Evolutionary conservation across 2,888 invertebrate genomes (phyloP).

Genomic region (Hyposoter dolosus): DNA sequence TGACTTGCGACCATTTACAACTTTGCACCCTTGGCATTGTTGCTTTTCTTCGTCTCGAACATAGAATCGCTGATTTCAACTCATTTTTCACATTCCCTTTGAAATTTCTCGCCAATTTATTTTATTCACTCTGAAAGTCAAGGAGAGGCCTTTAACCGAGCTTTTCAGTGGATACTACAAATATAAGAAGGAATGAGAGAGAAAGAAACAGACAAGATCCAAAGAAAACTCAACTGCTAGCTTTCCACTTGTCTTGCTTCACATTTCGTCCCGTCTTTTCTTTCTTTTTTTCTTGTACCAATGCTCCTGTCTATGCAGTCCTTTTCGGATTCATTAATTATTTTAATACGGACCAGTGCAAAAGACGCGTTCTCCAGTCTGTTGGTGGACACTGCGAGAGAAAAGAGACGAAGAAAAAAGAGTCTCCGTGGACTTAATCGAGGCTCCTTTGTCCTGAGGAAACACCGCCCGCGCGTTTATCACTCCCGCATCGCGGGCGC

Average conservation of each 20-base stretch:
- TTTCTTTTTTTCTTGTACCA: slow-evolving; percentile 19
- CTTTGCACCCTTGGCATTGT: slow-evolving; percentile 29
- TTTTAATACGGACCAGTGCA: slow-evolving; percentile 65
- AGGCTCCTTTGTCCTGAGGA: slow-evolving; percentile 59
- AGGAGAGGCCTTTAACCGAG: slow-evolving; percentile 34
- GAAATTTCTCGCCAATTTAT: slow-evolving; percentile 58
- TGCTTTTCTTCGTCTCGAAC: slow-evolving; percentile 16
- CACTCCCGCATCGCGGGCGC: slow-evolving; percentile 58
- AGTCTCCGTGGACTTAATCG: slow-evolving; percentile 61
- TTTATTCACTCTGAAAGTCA: slow-evolving; percentile 50
- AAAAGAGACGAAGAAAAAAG: slow-evolving; percentile 37
- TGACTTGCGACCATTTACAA: slow-evolving; percentile 3
- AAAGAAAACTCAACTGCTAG: slow-evolving; percentile 43
- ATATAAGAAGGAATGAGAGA: slow-evolving; percentile 30
- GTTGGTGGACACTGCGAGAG: slow-evolving; percentile 67
- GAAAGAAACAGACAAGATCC: slow-evolving; percentile 39
- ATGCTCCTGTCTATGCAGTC: slow-evolving; percentile 26
- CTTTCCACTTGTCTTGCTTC: slow-evolving; percentile 25
- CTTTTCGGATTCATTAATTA: slow-evolving; percentile 64
- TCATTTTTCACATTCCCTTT: slow-evolving; percentile 51
- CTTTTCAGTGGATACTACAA: slow-evolving; percentile 38
- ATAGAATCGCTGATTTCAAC: slow-evolving; percentile 23
- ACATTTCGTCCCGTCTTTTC: slow-evolving; percentile 17
- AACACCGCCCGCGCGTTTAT: slow-evolving; percentile 60
- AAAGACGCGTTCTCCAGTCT: slow-evolving; percentile 44